phyloP scores from a whole-genome alignment of 2,888 invertebrate species.

The Theristus sp. region DNA sequence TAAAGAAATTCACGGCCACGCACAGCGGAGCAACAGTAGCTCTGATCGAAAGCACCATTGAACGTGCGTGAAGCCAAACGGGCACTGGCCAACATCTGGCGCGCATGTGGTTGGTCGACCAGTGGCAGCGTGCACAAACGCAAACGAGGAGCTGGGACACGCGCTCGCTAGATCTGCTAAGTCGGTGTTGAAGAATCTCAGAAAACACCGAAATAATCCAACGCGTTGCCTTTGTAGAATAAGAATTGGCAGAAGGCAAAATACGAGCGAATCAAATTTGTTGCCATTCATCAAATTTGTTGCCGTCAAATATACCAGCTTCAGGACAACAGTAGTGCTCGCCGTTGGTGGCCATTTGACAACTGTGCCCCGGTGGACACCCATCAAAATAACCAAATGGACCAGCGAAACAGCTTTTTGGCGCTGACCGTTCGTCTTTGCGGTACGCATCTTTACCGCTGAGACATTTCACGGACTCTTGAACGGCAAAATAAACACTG shows the following conservation, averaged over 20 bases:
- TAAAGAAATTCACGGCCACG: too few species aligned
- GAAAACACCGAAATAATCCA: too few species aligned
- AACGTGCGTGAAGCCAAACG: too few species aligned
- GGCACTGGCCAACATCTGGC: neutral
- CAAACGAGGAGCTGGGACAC: neutral
- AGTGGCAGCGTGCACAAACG: neutral
- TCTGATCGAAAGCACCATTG: too few species aligned
- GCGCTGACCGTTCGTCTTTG: neutral
- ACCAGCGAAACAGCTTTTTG: slow-evolving; percentile 1
- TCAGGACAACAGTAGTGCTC: neutral
- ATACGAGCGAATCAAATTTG: too few species aligned
- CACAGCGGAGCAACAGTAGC: too few species aligned
- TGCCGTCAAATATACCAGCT: neutral
- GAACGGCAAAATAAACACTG: neutral
- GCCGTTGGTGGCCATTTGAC: slow-evolving; percentile 2
- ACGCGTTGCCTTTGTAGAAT: too few species aligned
- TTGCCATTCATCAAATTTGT: too few species aligned
- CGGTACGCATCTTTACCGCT: neutral
- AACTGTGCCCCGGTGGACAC: slow-evolving; percentile 6
- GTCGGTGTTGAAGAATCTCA: too few species aligned
- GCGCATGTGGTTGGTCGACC: neutral
- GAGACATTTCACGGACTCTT: neutral
- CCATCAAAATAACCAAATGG: slow-evolving; percentile 6
- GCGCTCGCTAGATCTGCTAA: neutral
- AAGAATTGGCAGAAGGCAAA: too few species aligned